phyloP scores from a whole-genome alignment of 2,113 vertebrate species.

The Petromus typicus region DNA sequence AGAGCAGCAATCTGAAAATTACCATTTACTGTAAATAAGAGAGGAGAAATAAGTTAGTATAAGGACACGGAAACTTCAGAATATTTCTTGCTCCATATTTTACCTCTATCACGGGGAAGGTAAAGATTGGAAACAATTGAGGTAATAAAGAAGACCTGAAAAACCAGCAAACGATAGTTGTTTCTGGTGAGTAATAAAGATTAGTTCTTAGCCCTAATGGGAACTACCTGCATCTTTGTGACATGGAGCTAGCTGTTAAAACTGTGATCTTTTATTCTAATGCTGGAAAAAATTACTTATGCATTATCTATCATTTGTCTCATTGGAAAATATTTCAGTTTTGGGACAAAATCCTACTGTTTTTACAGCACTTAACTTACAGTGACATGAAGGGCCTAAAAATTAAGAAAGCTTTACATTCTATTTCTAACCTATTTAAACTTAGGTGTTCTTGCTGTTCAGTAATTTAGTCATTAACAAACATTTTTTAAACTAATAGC shows the following conservation, averaged over 20 bases:
- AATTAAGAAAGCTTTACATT: not conserved
- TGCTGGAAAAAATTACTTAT: slow-evolving; percentile 5
- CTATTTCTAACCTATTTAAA: slow-evolving; percentile 21
- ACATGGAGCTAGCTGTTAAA: not conserved
- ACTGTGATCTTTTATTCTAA: slow-evolving; percentile 23
- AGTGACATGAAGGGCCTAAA: not conserved
- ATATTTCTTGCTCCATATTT: slow-evolving; percentile 8
- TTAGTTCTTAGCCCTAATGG: not conserved
- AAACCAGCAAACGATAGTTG: not conserved
- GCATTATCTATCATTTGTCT: slow-evolving; percentile 26
- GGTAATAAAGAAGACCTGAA: not conserved
- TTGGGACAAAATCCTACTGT: not conserved
- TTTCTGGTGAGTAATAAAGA: slow-evolving; percentile 5
- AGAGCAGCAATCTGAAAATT: slow-evolving; percentile 12
- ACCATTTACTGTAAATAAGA: not conserved
- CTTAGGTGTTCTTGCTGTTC: not conserved
- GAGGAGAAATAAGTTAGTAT: not conserved
- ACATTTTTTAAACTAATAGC: slow-evolving; percentile 15
- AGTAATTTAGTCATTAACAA: slow-evolving; percentile 30
- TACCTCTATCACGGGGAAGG: not conserved
- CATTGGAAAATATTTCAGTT: slow-evolving; percentile 26
- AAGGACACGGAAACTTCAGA: not conserved
- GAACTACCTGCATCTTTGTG: not conserved
- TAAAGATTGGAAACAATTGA: not conserved
- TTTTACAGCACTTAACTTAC: slow-evolving; percentile 3